Evolutionary conservation across 2,113 vertebrate species (phyloP), one percentile per base, ranked within the genome.

Genomic region (Poeciliopsis retropinna): DNA sequence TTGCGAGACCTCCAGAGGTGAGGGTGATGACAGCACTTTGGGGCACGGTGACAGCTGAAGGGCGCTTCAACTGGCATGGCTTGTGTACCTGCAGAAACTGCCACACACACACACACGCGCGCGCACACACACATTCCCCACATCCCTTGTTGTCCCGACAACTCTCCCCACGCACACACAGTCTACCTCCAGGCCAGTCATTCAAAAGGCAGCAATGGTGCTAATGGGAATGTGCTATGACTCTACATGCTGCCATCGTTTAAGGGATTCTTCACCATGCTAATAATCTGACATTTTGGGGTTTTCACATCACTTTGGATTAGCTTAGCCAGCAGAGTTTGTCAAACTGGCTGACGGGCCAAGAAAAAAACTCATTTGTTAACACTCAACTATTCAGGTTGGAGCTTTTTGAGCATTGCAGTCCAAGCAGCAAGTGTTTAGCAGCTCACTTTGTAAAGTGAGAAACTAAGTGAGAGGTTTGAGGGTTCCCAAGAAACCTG

Each of bases 1-100:
- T 65, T 72, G 66, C 79, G 81, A 79, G 87, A 75, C 8, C n/a
- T 25, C 28, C 62, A 17, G 63, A 77, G 78, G 76, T 63, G 68
- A 61, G 78, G 78, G 72, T 72, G 78, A 78, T 64, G 64, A 67
- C 71, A 61, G 82, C 82, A 65, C 74, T 82, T 44, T 1, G 4
- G 10, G 62, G 27, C 7, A 13, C 67, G 54, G 82, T 64, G 15
- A 25, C 60, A 34, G 66, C 66, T 28, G 7, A 76, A 60, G 72
- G 70, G 66, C 76, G 73, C 87, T 88, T 82, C 80, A 85, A 60
- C 34, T 1, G 54, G 41, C 22, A 12, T 0, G 7, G 14, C 54
- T 19, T 27, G 60, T 4, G 28, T 47, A 62, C 60, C n/a, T 70
- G 51, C 72, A 44, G 7, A 75, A 22, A n/a, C 22, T n/a, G 51